Base-by-base conservation (phyloP, 2,888 invertebrate genomes). In the Drosophila quinaria region DNA sequence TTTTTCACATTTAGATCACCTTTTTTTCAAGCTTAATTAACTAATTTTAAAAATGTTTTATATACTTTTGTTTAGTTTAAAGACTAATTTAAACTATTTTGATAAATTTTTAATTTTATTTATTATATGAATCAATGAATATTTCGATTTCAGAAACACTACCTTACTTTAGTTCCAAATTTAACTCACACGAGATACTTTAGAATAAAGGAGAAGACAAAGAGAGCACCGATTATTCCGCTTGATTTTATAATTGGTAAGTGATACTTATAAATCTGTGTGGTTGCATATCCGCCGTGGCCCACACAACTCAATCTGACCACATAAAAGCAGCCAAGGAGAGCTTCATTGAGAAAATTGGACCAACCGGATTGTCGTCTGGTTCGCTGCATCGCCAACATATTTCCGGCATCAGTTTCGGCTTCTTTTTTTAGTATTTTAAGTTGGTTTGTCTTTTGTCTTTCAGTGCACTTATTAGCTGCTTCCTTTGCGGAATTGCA, bases 391-490 rank as follows among this genome's bases (percentile, higher is more conserved):
- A 52, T 74, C 70, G 74, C 71, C 83, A 81, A 76, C 70, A 81
- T 69, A 86, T 86, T 83, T 83, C 86, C 82, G 86, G 86, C 68
- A 69, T 69, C 52, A 50, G 61, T 56, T 70, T 68, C 29, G 44
- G 42, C 42, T 19, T 31, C n/a, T 56, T 10, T 6, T 13, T 60
- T 19, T 42, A 22, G 22, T 22, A 25, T 25, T 25, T 25, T 25
- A 25, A 25, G 25, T 54, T 33, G 29, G 6, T 55, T 33, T 51
- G 50, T 58, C 65, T 80, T 77, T 79, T 78, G 81, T 78, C 77
- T 67, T 66, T 68, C 56, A 33, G 44, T 86, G 86, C 81, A 81
- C 76, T 86, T 83, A 83, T 86, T 83, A 79, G 87, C 83, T 67
- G 81, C 74, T 83, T 83, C 86, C 82, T 79, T 58, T 41, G 55